Base-by-base conservation (phyloP, 2,888 invertebrate species). In the Philopedon plagiatum region DNA sequence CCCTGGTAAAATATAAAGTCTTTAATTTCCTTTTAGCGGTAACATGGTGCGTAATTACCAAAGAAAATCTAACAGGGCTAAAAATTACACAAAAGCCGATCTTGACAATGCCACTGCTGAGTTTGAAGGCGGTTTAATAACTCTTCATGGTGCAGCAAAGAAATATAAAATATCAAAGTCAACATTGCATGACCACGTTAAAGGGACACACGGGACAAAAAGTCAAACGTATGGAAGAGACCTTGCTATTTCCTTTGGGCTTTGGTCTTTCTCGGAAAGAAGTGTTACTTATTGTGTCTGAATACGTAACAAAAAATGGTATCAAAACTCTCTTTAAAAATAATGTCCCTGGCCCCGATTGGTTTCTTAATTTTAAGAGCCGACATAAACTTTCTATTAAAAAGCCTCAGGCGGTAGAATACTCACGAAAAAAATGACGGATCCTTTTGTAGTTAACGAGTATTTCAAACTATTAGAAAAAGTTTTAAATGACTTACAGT, bases 401-500 rank as follows among this genome's bases (percentile, higher is more conserved):
- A 29, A 26, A 64, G 63, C 63, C 63, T n/a, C 63, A 70, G 44
- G 63, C 64, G 29, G 70, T 69, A 56, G 70, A 70, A 56, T 63
- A 63, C 63, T 54, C 63, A 15, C 39, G 70, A 58, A 71, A 32
- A 64, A 57, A 65, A 64, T 64, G 58, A 64, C 64, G 9, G 58
- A 64, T 39, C 64, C 26, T 26, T 26, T 26, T 26, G 26, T 26
- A 26, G 26, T 7, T 7, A 26, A 26, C 26, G 26, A 26, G 26
- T 26, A 26, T 26, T 26, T 26, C 7, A 26, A 7, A 3, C 26
- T 26, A 26, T 26, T 26, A 7, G 26, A 26, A 7, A 26, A 3
- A 26, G 26, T 26, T 26, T 26, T 26, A 26, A 26, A 26, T 26
- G 26, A 26, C 26, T 26, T 26, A 26, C 3, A 26, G 7, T 64